Base-by-base conservation (phyloP, 2,888 invertebrate species). In the Drosophila gaucha region DNA sequence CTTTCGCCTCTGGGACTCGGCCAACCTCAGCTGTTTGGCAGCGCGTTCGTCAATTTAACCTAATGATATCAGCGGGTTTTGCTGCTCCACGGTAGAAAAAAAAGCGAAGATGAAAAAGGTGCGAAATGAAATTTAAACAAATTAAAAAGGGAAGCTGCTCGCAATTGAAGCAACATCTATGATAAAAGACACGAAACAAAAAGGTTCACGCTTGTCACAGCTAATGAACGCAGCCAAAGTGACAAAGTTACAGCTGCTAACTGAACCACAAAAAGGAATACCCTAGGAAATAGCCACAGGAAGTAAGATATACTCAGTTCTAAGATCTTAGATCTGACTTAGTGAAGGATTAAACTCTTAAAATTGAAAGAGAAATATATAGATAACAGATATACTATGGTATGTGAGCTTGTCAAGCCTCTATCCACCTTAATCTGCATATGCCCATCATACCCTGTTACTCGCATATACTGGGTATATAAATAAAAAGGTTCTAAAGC, bases 111-210 rank as follows among this genome's bases (percentile, higher is more conserved):
- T 31, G 52, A 60, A 80, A 80, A 82, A 82, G 82, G 87, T 82
- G 82, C 87, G 73, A 87, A 85, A 80, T 75, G 87, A 78, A 82
- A 87, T 87, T 82, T 87, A 80, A 87, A 73, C 87, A 82, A 82
- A 82, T 87, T 82, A 87, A 87, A 85, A 77, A 78, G 54, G 74
- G 60, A 70, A 77, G 55, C 71, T 67, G 66, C 59, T 54, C 76
- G 33, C 65, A 63, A 72, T 69, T 58, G 64, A 36, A 39, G 64
- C 59, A 49, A 35, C 64, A 58, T 51, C 67, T 50, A 62, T 51
- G 62, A 67, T 57, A 74, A 74, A 54, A 36, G 39, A 46, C 44
- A 47, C 36, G 6, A 30, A 65, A 57, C 30, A 43, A 66, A 66
- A 73, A 58, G 71, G 76, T 75, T 75, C 50, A 16, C 66, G 60